A percentile compares a stretch with the other conserved stretches of the same genome.
phyloP scores from a whole-genome alignment of 1,140 invertebrate species.

The Gyrodactylus bullatarudis region DNA sequence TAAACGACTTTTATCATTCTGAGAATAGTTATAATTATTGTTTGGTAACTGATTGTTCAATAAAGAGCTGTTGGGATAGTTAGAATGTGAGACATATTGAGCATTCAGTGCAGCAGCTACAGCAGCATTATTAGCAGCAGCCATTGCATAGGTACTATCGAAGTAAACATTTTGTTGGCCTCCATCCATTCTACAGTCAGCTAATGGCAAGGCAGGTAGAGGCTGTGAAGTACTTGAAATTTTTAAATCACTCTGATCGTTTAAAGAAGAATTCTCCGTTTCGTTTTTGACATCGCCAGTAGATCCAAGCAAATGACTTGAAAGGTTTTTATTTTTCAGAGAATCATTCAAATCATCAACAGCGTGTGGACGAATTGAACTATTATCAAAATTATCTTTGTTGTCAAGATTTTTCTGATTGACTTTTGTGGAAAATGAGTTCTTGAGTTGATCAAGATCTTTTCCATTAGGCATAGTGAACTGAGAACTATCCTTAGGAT shows the following conservation, averaged over 20 bases:
- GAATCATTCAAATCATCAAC: no score
- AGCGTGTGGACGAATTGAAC: no score
- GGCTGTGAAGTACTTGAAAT: not conserved
- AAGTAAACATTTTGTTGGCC: not conserved
- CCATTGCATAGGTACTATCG: not conserved
- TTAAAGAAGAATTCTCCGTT: not conserved
- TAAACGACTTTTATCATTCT: not conserved
- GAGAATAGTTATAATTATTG: not conserved
- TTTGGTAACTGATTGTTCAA: not conserved
- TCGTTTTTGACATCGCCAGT: not conserved
- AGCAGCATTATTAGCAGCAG: not conserved
- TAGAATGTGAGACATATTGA: not conserved
- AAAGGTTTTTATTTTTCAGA: no score
- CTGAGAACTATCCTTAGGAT: no score
- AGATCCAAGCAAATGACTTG: no score
- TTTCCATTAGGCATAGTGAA: no score
- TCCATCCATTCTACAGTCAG: not conserved
- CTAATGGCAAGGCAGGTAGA: not conserved
- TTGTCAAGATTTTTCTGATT: no score
- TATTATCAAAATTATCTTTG: no score
- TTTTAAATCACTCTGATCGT: not conserved
- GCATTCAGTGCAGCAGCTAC: not conserved
- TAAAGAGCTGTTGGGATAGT: not conserved
- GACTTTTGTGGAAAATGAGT: no score
- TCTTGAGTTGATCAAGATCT: no score